Evolutionary conservation across 2,888 invertebrate species (phyloP), one percentile per base, ranked within the genome.

Genomic region (Drosophila antonietae): DNA sequence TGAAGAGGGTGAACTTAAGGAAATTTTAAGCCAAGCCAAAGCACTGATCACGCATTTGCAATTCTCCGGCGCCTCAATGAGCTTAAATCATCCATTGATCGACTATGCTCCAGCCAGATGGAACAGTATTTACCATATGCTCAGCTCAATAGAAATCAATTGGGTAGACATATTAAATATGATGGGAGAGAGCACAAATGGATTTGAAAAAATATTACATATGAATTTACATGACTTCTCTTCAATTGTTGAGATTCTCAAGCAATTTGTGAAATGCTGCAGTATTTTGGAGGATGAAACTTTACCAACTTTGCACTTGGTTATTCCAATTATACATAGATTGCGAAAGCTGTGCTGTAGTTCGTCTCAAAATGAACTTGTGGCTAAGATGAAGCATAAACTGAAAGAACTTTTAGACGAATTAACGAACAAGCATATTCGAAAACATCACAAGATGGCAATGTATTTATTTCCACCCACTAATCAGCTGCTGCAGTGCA

Each of bases 381-480:
- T 28, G 12, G 10, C 3, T 6, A 14, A 10, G 1, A 6, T 58
- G 49, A 64, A 64, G 20, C 15, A 7, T 1, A 58, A 35, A 3
- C 20, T 64, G 10, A 18, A 2, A 3, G 51, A 47, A 6, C 41
- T 28, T 5, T 31, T 68, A 5, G 56, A 65, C 18, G 20, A 12
- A 3, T 18, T 51, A 8, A n/a, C 56, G 12, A 7, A 14, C 28
- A 44, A 18, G 12, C n/a, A 44, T 43, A 37, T 65, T 20, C 37
- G 15, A 5, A 56, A 28, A n/a, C 10, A n/a, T 28, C 43, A 68
- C 37, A 65, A 31, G 15, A 37, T 65, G 56, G 65, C 65, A 12
- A 51, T 65, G 67, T 64, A 28, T 18, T 18, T 64, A 4, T 68
- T 68, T 51, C 67, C 67, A 14, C 67, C 65, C 15, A 68, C 65